Conservation (phyloP, 2,888 invertebrate genomes). For the Metalampra italica region DNA sequence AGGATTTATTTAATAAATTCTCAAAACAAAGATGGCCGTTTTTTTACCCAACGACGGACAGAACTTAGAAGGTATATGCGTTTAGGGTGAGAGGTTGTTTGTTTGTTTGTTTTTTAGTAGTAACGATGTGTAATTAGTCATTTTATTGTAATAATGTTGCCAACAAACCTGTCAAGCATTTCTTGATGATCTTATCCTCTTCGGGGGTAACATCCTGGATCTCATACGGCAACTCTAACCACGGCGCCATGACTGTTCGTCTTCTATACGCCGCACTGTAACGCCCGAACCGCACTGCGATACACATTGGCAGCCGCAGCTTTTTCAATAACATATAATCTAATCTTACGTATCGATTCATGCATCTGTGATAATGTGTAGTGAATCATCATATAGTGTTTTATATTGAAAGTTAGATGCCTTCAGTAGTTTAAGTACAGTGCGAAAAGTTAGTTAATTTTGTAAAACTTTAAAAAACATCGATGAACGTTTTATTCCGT, state of each 20-base stretch:
- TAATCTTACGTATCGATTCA: constrained; percentile 48
- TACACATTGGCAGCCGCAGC: constrained; percentile 18
- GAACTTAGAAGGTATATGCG: no score
- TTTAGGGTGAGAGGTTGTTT: no score
- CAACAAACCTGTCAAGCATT: constrained; percentile 57
- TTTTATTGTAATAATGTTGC: no score
- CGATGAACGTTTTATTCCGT: no score
- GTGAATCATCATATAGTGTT: background rate
- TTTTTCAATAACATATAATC: constrained; percentile 44
- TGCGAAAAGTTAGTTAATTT: no score
- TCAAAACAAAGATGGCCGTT: no score
- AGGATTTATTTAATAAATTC: no score
- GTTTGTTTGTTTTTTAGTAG: no score
- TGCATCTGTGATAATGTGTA: constrained; percentile 15
- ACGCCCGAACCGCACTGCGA: constrained; percentile 24
- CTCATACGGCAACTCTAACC: constrained; percentile 53
- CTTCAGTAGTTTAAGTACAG: no score
- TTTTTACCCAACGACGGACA: no score
- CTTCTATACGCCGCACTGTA: background rate
- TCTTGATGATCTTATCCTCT: constrained; percentile 59
- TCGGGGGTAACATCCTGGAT: constrained; percentile 51
- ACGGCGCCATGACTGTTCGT: constrained; percentile 44
- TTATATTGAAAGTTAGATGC: background rate
- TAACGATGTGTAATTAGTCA: no score
- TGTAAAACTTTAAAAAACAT: no score